phyloP scores from a whole-genome alignment of 1,140 invertebrate genomes.

The Leguminivora glycinivorella region DNA sequence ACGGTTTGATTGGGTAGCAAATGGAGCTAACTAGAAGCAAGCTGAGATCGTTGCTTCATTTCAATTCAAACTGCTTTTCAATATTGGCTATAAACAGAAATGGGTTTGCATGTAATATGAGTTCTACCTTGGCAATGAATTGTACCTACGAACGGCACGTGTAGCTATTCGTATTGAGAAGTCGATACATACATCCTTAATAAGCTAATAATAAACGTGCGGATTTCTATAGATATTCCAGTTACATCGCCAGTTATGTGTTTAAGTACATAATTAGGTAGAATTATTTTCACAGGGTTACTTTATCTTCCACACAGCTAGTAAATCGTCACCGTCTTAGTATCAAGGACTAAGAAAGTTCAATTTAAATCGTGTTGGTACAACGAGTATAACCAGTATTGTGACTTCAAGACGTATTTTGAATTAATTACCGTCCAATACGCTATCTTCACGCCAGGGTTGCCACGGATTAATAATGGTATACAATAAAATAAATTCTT shows the following conservation, averaged over 20 bases:
- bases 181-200: no score
- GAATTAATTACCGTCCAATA: constrained; percentile 2
- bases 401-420: constrained; percentile 1
- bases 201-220: no score
- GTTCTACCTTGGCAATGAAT: neutral
- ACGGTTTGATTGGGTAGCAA: constrained; percentile 15
- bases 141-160: no score
- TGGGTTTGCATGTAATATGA: neutral
- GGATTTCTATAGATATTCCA: no score
- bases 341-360: neutral
- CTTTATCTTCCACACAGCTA: no score
- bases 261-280: no score
- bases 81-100: neutral
- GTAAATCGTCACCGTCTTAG: no score
- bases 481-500: neutral
- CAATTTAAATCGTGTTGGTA: neutral
- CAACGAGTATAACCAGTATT: constrained; percentile 11
- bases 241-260: no score
- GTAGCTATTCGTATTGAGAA: no score
- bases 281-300: no score
- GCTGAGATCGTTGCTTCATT: neutral
- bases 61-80: neutral
- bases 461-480: neutral
- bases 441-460: neutral
- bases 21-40: neutral